Percentiles rank a stretch among this genome's conserved stretches.
Conservation (phyloP, 2,888 invertebrate species). For the Eubasilissa splendida region DNA sequence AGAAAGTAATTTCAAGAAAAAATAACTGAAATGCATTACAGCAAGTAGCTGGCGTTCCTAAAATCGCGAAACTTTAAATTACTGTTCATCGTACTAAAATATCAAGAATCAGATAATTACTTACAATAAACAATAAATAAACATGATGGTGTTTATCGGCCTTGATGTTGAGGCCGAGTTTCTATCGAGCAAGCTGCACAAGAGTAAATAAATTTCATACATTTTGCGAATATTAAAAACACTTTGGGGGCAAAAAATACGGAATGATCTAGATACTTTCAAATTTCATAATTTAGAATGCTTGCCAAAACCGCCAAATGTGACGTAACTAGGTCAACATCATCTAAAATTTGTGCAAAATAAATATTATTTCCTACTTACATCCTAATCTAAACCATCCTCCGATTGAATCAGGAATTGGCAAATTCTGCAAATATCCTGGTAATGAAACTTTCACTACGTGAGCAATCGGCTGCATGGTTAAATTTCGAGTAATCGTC, state of each 20-base stretch:
- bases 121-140: not conserved
- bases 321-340: constrained; percentile 46
- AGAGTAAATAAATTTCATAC: not conserved
- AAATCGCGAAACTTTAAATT: no score
- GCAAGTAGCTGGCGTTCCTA: no score
- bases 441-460: constrained; percentile 86
- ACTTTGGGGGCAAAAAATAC: not conserved
- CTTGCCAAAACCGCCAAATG: constrained; percentile 27
- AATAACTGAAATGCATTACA: no score
- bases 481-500: constrained; percentile 59
- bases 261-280: not conserved
- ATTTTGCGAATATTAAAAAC: not conserved
- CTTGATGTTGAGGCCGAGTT: not conserved
- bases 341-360: not conserved
- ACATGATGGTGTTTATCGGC: not conserved
- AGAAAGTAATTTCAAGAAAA: no score
- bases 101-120: no score
- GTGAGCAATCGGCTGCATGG: constrained; percentile 84
- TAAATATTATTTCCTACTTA: constrained; percentile 67
- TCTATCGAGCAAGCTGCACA: no score
- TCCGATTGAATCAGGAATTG: constrained; percentile 86
- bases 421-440: constrained; percentile 87
- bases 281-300: constrained; percentile 36
- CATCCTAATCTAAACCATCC: constrained; percentile 91
- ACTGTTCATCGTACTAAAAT: no score